Evolutionary conservation across 1,140 invertebrate genomes (phyloP).

Genomic region (Ridgeia piscesae): DNA sequence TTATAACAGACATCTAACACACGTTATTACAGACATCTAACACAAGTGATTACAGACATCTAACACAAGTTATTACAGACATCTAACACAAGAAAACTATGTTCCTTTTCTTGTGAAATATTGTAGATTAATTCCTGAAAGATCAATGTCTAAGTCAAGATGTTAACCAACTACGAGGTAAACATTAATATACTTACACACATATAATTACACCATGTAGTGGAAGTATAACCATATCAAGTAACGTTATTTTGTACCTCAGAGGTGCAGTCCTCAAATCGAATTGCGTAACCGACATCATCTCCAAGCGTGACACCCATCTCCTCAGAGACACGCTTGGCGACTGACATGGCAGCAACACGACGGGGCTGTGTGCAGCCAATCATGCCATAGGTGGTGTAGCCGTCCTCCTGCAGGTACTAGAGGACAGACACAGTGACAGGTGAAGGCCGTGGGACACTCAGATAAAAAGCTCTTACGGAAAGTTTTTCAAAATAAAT

Average conservation of each 20-base stretch:
- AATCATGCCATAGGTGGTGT: conserved; percentile 89
- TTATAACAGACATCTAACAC: too few relatives aligned
- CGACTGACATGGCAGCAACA: conserved; percentile 98
- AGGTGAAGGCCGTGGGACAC: too few relatives aligned
- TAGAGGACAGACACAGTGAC: conserved; percentile 34
- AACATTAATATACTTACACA: not conserved
- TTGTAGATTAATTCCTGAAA: too few relatives aligned
- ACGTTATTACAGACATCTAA: too few relatives aligned
- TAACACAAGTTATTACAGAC: too few relatives aligned
- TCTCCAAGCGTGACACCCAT: conserved; percentile 82
- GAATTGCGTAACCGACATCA: conserved; percentile 94
- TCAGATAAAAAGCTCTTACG: too few relatives aligned
- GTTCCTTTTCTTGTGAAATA: too few relatives aligned
- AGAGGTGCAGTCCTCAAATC: conserved; percentile 98
- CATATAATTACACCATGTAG: not conserved
- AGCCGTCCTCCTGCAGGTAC: conserved; percentile 97
- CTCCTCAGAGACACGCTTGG: conserved; percentile 98
- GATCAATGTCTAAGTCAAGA: too few relatives aligned
- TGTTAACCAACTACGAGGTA: too few relatives aligned
- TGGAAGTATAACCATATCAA: not conserved
- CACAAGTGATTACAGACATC: too few relatives aligned
- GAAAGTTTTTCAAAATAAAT: too few relatives aligned
- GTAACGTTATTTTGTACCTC: conserved; percentile 63
- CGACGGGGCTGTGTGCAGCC: conserved; percentile 91
- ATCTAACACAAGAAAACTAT: too few relatives aligned